These are phyloP conservation scores for Strix occidentalis DNA, from an alignment of 2,797 vertebrate species.

Conservation along the genomic window DNA sequence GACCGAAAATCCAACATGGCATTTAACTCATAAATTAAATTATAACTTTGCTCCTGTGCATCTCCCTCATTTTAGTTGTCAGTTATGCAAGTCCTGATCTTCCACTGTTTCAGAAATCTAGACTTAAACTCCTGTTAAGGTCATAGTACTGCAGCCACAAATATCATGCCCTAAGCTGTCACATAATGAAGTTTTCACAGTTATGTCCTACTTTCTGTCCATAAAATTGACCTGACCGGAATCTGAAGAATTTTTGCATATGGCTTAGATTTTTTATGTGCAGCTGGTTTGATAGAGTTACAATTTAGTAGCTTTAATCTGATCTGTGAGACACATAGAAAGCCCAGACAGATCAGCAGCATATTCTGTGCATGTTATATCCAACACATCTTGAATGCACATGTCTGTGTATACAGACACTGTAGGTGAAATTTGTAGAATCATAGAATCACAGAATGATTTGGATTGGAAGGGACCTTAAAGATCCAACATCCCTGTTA, in stretches of 20 bases:
- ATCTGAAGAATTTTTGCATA: background rate
- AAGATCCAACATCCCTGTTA: too few species aligned
- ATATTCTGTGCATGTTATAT: background rate
- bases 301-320: background rate
- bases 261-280: background rate
- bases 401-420: fast-evolving
- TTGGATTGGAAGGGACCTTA: too few species aligned
- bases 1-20: background rate
- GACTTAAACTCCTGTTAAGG: background rate
- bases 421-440: background rate
- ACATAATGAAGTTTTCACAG: background rate
- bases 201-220: background rate
- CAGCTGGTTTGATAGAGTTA: background rate
- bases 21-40: background rate
- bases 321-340: background rate
- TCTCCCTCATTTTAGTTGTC: background rate
- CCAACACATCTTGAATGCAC: fast-evolving
- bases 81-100: background rate
- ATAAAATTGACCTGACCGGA: background rate
- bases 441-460: too few species aligned
- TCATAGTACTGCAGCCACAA: background rate
- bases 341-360: background rate
- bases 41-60: background rate
- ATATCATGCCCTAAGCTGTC: background rate
- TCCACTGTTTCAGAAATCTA: background rate